These are phyloP conservation scores for Amphibalanus amphitrite DNA, from an alignment of 1,140 invertebrate species.

Conservation along the genomic window DNA sequence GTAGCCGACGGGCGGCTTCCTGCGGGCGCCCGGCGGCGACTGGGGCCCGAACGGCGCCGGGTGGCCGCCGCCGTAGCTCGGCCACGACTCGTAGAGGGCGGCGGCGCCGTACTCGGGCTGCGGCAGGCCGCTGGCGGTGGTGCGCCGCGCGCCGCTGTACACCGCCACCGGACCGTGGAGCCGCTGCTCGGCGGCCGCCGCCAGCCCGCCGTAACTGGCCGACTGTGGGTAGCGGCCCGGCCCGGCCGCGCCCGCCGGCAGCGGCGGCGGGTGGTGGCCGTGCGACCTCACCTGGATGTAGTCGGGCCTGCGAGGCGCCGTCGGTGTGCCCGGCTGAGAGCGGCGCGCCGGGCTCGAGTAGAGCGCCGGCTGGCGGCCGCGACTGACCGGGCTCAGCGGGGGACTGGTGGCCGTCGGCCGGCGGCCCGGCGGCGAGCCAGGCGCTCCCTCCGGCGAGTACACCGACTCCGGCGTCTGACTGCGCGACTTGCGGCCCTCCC, in stretches of 20 bases:
- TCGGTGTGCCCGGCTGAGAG: conserved; percentile 75
- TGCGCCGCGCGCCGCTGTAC: neutral
- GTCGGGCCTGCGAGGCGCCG: conserved; percentile 61
- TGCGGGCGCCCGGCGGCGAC: neutral
- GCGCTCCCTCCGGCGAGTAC: neutral
- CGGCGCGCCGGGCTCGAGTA: conserved; percentile 31
- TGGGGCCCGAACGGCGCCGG: neutral
- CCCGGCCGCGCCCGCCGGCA: no score
- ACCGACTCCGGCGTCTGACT: neutral
- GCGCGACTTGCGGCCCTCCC: neutral
- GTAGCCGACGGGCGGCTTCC: neutral
- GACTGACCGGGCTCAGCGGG: neutral
- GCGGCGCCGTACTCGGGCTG: neutral
- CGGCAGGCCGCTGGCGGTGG: neutral
- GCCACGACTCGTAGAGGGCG: neutral
- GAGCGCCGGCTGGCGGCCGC: neutral
- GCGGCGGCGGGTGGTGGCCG: neutral
- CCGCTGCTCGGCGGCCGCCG: no score
- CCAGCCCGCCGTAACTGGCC: neutral
- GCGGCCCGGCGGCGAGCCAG: neutral
- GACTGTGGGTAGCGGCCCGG: neutral
- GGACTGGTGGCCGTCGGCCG: neutral
- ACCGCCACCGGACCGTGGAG: neutral
- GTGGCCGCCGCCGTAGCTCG: neutral
- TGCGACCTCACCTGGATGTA: conserved; percentile 36